Base-by-base conservation (phyloP, 2,888 invertebrate species). In the Choristoneura rosaceana region DNA sequence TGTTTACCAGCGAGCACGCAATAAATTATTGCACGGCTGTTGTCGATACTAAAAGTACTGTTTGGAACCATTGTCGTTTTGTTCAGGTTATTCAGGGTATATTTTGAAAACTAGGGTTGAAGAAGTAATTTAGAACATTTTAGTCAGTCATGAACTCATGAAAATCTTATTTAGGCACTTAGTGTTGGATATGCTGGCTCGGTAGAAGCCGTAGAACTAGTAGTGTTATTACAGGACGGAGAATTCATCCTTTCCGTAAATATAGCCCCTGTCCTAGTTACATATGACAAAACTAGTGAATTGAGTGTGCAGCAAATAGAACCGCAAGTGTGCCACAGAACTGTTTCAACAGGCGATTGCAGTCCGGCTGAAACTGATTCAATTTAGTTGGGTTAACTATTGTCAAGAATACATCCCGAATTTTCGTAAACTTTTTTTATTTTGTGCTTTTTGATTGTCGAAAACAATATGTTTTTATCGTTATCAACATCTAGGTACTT, bases 231-330 rank as follows among this genome's bases (percentile, higher is more conserved):
- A 25, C 25, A 55, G 55, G 25, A 25, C 25, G 12, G 55, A 12
- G 55, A 25, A 55, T 55, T 4, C 12, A 55, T 12, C 55, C 55
- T 25, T 25, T 55, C 25, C 12, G 55, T 12, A 55, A 55, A 55
- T 10, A 25, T 55, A 55, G 25, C 25, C 50, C 14, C 25, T 25
- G 45, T 52, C 43, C 62, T 15, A 55, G 45, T 63, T 45, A 15
- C 34, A 52, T 62, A 62, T 55, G 69, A 69, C 63, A 63, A 61
- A 69, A 69, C 61, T 69, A 63, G 69, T 55, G 58, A 63, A 58
- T 69, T 69, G 45, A 63, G 69, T 69, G 69, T 25, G 55, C 69
- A 69, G 69, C 69, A 63, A 69, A 62, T 62, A 61, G 69, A 41
- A 43, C 52, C 33, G 64, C 64, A 55, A 62, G 69, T 63, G 63